Conservation (phyloP, 2,888 invertebrate species). For the Furcula furcula region DNA sequence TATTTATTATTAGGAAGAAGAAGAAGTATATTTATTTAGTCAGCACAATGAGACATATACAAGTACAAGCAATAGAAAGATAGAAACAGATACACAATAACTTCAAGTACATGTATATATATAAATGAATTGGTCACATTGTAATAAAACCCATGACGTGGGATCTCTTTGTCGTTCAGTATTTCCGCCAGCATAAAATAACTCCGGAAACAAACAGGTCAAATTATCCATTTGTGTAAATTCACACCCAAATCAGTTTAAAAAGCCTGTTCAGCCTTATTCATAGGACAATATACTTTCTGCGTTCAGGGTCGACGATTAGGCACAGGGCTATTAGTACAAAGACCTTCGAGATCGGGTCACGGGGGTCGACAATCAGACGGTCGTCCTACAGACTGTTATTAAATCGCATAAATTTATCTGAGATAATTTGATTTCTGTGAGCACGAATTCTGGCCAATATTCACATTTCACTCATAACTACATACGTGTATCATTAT, state of each 20-base stretch:
- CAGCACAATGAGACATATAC: slow-evolving; percentile 45
- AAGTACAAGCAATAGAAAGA: slow-evolving; percentile 45
- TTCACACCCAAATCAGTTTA: slow-evolving; percentile 41
- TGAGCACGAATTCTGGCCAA: slow-evolving; percentile 1
- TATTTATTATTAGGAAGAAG: too few relatives aligned
- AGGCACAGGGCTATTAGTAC: slow-evolving; percentile 31
- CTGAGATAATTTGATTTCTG: slow-evolving; percentile 7
- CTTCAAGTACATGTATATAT: slow-evolving; percentile 15
- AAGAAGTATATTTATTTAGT: too few relatives aligned
- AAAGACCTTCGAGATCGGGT: slow-evolving; percentile 37
- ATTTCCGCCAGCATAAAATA: slow-evolving; percentile 33
- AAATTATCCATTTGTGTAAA: slow-evolving; percentile 30
- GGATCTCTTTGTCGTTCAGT: slow-evolving; percentile 17
- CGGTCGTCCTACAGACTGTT: slow-evolving; percentile 26
- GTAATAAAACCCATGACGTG: slow-evolving; percentile 7
- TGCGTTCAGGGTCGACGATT: slow-evolving; percentile 29
- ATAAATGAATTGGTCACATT: slow-evolving; percentile 14
- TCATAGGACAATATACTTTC: slow-evolving; percentile 36
- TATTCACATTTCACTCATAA: not conserved
- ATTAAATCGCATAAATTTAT: slow-evolving; percentile 17
- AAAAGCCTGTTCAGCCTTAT: slow-evolving; percentile 34
- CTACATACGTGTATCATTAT: not conserved
- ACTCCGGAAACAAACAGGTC: slow-evolving; percentile 29
- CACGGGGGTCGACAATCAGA: slow-evolving; percentile 29
- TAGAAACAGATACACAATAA: slow-evolving; percentile 48